These are phyloP conservation scores for Belonocnema kinseyi DNA, from an alignment of 1,140 invertebrate species.

Conservation along the genomic window DNA sequence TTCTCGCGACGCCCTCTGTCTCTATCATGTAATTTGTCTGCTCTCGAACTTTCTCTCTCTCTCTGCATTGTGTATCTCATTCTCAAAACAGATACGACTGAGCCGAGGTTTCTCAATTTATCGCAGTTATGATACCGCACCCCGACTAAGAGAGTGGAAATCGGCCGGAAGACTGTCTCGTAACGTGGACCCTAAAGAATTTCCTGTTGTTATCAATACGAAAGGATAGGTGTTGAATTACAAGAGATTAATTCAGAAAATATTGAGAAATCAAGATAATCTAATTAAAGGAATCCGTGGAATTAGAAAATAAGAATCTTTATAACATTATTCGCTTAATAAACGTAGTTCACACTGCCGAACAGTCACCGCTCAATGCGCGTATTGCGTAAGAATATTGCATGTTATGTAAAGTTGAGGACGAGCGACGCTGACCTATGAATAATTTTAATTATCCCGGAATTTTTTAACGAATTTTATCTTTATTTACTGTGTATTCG, in stretches of 20 bases:
- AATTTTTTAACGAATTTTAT: slow-evolving; percentile 32
- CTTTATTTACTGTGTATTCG: slow-evolving; percentile 30
- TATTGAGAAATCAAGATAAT: too few relatives aligned
- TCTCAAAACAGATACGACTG: slow-evolving; percentile 40
- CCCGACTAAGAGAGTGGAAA: not conserved
- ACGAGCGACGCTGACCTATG: slow-evolving; percentile 29
- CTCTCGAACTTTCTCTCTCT: slow-evolving; percentile 17
- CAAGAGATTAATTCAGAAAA: too few relatives aligned
- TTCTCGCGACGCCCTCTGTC: too few relatives aligned
- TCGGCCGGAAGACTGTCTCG: slow-evolving; percentile 32
- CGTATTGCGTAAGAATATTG: slow-evolving; percentile 1
- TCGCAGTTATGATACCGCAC: slow-evolving; percentile 24
- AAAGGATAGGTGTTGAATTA: too few relatives aligned
- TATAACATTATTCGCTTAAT: not conserved
- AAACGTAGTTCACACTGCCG: not conserved
- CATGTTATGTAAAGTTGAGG: slow-evolving; percentile 19
- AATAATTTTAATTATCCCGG: slow-evolving; percentile 36
- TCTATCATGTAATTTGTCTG: too few relatives aligned
- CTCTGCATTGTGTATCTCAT: not conserved
- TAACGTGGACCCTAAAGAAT: slow-evolving; percentile 29
- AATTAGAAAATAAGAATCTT: too few relatives aligned
- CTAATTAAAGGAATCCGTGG: too few relatives aligned
- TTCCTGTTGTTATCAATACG: not conserved
- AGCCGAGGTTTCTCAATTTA: slow-evolving; percentile 36
- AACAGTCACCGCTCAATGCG: not conserved